Percentiles rank a stretch among this genome's conserved stretches.
Evolutionary conservation across 2,797 vertebrate genomes (phyloP).

Genomic region (Hyperoplus lanceolatus): DNA sequence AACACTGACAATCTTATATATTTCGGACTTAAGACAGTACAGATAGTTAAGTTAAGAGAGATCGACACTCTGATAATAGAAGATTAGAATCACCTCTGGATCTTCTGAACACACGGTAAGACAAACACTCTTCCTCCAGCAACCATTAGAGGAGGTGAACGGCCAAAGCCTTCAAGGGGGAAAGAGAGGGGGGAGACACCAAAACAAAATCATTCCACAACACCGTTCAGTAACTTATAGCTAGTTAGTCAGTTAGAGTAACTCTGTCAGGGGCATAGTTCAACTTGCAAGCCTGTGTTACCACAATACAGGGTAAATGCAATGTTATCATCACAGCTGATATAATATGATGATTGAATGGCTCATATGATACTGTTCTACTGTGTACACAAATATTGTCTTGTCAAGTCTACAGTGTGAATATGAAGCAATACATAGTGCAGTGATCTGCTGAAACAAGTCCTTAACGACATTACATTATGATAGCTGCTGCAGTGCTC

Average conservation of each 20-base stretch:
- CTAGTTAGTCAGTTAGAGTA: background rate
- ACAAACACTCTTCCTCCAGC: conserved; percentile 95
- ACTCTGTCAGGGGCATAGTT: background rate
- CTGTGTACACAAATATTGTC: background rate
- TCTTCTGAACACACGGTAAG: conserved; percentile 91
- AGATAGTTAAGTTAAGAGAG: background rate
- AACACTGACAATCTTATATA: background rate
- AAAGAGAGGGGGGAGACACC: background rate
- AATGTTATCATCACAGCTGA: background rate
- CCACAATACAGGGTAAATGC: background rate
- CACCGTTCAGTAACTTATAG: conserved; percentile 11
- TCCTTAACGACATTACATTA: conserved; percentile 3
- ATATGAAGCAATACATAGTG: background rate
- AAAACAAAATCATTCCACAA: conserved; percentile 29
- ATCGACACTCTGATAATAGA: background rate
- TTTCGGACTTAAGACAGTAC: background rate
- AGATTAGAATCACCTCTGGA: conserved; percentile 88
- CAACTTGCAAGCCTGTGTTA: background rate
- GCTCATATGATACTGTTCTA: conserved; percentile 18
- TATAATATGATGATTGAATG: conserved; percentile 9
- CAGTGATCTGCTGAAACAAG: background rate
- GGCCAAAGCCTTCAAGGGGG: conserved; percentile 88
- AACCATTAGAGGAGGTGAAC: conserved; percentile 94
- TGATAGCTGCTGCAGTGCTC: background rate
- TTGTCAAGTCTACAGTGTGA: too few relatives aligned